Conservation (phyloP, 2,113 vertebrate genomes). For the Grallaria varia region DNA sequence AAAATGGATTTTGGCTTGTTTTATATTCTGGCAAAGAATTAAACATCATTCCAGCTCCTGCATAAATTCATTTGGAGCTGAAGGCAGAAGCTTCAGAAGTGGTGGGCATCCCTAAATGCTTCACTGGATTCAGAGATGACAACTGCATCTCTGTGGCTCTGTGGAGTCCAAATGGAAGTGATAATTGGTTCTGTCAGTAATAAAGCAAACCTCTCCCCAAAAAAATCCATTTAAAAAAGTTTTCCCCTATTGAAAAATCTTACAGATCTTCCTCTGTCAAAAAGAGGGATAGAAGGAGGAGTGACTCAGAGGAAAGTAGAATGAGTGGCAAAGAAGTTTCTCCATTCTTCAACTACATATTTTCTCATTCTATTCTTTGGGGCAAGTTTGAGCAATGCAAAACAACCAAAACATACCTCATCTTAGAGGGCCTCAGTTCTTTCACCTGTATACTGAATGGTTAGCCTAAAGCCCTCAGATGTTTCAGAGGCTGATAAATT, state of each 20-base stretch:
- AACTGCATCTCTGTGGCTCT: not conserved
- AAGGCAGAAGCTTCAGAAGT: not conserved
- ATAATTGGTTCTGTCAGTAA: not conserved
- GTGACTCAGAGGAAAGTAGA: not conserved
- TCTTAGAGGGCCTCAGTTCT: not conserved
- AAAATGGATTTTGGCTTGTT: not conserved
- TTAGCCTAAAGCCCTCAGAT: not conserved
- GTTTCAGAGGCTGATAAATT: not conserved
- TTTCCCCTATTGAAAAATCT: not conserved
- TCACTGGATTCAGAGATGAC: not conserved
- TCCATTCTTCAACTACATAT: not conserved
- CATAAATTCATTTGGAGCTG: not conserved
- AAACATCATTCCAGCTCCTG: not conserved
- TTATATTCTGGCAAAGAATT: not conserved
- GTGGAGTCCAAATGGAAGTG: not conserved
- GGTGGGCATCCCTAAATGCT: not conserved
- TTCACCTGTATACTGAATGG: not conserved
- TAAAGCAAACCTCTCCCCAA: fast-evolving
- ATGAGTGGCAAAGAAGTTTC: not conserved
- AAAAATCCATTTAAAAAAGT: not conserved
- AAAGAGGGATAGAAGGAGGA: not conserved
- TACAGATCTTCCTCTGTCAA: not conserved
- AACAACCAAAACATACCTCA: not conserved
- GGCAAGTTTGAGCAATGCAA: not conserved
- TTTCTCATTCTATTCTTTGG: not conserved